Evolutionary conservation across 2,113 vertebrate species (phyloP), one percentile per base, ranked within the genome.

Genomic region (Nycticryphes semicollaris): DNA sequence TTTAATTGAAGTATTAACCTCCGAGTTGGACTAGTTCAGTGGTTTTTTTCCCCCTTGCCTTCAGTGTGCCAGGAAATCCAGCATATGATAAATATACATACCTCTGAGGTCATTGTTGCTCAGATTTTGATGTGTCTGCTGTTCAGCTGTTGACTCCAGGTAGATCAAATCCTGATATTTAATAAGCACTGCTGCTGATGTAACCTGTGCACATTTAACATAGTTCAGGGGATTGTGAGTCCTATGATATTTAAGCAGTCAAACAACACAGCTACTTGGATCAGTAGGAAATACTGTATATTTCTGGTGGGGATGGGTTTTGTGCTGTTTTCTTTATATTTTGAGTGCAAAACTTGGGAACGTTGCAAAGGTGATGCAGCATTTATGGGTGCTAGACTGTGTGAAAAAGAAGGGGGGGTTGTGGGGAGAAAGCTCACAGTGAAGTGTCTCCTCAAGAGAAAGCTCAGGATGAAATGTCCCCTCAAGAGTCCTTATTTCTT

Each of bases 101-200:
- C 62, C 63, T 84, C 92, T 96, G 93, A 97, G 86, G 84, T 96
- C 84, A 92, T 33, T 50, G 35, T 68, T 95, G 47, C 68, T 93
- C 43, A 62, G 50, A 87, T 79, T 97, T 91, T 87, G 63, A 96
- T 94, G 60, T 88, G 50, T 92, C 88, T 96, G 81, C 84, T 94
- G 66, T 86, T 81, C 95, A 77, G 79, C 89, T 97, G 70, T 94
- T 96, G 79, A 93, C 79, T 94, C 5, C 12, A 78, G 56, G 90
- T 94, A 93, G 68, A 95, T 75, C 84, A 96, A 96, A 94, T 94
- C 89, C 75, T 84, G 84, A 82, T 98, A 96, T 93, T 97, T 97
- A 93, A 89, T 81, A 96, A 97, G 50, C 47, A 82, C 53, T 70
- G 35, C 14, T 39, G 6, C 39, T 88, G 67, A 88, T 96, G 90